Evolutionary conservation across 2,888 invertebrate species (phyloP), one percentile per base, ranked within the genome.

Genomic region (Epirrhoe alternata): DNA sequence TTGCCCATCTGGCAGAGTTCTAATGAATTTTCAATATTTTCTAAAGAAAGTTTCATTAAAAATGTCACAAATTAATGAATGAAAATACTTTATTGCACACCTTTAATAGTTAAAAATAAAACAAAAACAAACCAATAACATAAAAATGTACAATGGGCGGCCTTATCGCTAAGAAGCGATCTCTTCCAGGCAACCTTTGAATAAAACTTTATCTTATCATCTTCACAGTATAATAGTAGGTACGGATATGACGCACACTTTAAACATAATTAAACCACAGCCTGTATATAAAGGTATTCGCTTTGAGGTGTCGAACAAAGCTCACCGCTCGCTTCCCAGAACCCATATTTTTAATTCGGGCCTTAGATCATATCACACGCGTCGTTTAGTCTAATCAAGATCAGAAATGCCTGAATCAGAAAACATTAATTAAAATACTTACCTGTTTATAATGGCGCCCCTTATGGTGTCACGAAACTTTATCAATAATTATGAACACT

Each of bases 301-400:
- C 64, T 70, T 57, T 54, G 61, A 78, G 72, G 72, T 75, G 77
- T 80, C 71, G 71, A 69, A 72, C 62, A 71, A 74, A 75, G 77
- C 73, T 74, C 76, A 73, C 60, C 61, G 69, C 70, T 70, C 74
- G 50, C 16, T 87, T 86, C 85, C 77, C 58, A 83, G 86, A 86
- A 86, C 24, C 17, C 49, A 6, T 12, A 30, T 56, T 56, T 63
- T 67, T 57, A 45, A 67, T 64, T 64, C 42, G 63, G 56, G 56
- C 42, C 59, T 67, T 53, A 64, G 63, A 68, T 68, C 57, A 64
- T 60, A 67, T 68, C 64, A 61, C 53, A 61, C 53, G 51, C 61
- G 42, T 63, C 63, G 51, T 63, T 64, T 53, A 38, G 33, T 50
- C 33, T 58, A 49, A 63, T 64, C 56, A 61, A 49, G 63, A 60